These are phyloP conservation scores for Neria commutata DNA, from an alignment of 2,888 invertebrate genomes.

Conservation along the genomic window DNA sequence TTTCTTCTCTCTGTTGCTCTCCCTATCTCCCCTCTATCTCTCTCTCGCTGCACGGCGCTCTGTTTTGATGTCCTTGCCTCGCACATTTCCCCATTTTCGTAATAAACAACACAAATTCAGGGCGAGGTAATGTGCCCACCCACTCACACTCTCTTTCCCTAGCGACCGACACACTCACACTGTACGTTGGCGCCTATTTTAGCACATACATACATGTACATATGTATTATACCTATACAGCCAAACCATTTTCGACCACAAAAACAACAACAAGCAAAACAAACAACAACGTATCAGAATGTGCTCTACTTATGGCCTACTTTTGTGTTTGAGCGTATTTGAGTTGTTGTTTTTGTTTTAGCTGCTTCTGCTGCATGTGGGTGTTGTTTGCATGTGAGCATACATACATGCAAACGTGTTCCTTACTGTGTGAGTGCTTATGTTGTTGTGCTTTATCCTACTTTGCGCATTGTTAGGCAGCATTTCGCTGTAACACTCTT, in stretches of 20 bases:
- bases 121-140: constrained; percentile 22
- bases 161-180: neutral
- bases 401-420: too few species aligned
- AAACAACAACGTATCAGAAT: too few species aligned
- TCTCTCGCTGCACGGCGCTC: neutral
- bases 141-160: neutral
- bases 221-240: neutral
- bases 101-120: constrained; percentile 26
- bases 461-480: neutral
- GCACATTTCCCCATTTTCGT: constrained; percentile 19
- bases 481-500: neutral
- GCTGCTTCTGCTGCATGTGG: constrained; percentile 15
- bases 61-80: constrained; percentile 22
- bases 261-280: too few species aligned
- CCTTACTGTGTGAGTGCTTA: neutral
- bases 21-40: neutral
- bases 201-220: too few species aligned
- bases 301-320: constrained; percentile 24
- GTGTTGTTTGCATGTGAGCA: neutral
- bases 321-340: constrained; percentile 9
- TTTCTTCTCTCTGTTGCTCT: neutral
- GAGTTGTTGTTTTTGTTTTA: constrained; percentile 6
- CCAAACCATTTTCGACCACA: constrained; percentile 13
- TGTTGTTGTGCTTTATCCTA: neutral
- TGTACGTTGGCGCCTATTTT: too few species aligned